phyloP scores from a whole-genome alignment of 2,797 vertebrate species.

The Coracias cyanogaster region DNA sequence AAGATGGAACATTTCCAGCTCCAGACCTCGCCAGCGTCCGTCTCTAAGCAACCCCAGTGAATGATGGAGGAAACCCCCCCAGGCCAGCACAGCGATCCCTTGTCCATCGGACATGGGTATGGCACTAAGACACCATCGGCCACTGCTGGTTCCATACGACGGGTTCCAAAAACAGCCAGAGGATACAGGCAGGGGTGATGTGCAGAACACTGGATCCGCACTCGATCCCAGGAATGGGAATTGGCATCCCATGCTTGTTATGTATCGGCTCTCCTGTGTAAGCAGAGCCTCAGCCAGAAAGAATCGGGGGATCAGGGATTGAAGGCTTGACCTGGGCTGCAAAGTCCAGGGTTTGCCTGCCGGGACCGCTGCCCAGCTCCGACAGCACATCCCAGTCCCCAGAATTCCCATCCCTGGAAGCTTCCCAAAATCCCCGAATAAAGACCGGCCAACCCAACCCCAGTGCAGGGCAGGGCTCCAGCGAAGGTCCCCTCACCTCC shows the following conservation, averaged over 20 bases:
- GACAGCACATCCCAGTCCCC: fast-evolving
- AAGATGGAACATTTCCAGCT: neutral
- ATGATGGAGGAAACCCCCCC: neutral
- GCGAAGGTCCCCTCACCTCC: neutral
- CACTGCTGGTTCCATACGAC: fast-evolving
- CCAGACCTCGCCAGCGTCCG: neutral
- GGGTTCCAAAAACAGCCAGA: neutral
- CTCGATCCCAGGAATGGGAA: neutral
- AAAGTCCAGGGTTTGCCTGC: neutral
- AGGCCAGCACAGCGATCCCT: neutral
- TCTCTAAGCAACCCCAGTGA: neutral
- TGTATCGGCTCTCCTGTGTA: fast-evolving
- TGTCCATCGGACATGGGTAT: fast-evolving
- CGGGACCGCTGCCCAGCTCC: fast-evolving
- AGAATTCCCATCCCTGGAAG: neutral
- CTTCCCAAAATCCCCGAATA: neutral
- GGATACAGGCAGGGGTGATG: neutral
- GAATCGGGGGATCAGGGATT: fast-evolving
- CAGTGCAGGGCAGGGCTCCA: neutral
- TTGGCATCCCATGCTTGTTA: neutral
- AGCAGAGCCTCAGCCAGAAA: fast-evolving
- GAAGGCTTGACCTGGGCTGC: neutral
- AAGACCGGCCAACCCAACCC: neutral
- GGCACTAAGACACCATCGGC: fast-evolving
- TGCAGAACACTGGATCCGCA: fast-evolving